A percentile compares a stretch with the other conserved stretches of the same genome.
phyloP scores from a whole-genome alignment of 1,140 invertebrate species.

The Platyscapa corneri region DNA sequence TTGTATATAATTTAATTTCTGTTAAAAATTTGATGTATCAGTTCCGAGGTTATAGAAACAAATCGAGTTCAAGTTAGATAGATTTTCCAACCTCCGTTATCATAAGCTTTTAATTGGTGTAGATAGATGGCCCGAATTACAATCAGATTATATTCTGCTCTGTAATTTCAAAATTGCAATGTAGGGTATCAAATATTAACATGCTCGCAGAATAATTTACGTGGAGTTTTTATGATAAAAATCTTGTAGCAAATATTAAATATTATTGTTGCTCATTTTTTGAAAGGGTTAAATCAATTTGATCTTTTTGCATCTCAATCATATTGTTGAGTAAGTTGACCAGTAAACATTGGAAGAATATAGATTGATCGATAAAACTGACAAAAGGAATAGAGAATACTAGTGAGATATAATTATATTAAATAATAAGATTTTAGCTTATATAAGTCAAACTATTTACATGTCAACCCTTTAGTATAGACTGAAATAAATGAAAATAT shows the following conservation, averaged over 20 bases:
- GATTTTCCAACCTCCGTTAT: slow-evolving; percentile 57
- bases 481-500: too few species aligned
- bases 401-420: too few species aligned
- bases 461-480: too few species aligned
- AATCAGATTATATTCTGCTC: slow-evolving; percentile 54
- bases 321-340: background rate
- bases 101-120: slow-evolving; percentile 60
- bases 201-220: too few species aligned
- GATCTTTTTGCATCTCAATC: background rate
- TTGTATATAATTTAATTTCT: background rate
- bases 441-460: too few species aligned
- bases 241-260: background rate
- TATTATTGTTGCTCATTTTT: background rate
- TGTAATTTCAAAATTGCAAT: background rate
- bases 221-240: background rate
- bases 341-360: background rate
- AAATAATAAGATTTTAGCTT: too few species aligned
- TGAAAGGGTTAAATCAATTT: slow-evolving; percentile 18
- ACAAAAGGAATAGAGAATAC: background rate
- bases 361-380: background rate
- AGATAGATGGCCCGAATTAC: slow-evolving; percentile 59
- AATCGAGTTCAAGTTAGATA: slow-evolving; percentile 52
- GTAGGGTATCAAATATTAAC: too few species aligned
- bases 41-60: background rate
- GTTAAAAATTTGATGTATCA: background rate